A percentile compares a stretch with the other conserved stretches of the same genome.
phyloP scores from a whole-genome alignment of 2,113 vertebrate genomes.

The Meles meles region DNA sequence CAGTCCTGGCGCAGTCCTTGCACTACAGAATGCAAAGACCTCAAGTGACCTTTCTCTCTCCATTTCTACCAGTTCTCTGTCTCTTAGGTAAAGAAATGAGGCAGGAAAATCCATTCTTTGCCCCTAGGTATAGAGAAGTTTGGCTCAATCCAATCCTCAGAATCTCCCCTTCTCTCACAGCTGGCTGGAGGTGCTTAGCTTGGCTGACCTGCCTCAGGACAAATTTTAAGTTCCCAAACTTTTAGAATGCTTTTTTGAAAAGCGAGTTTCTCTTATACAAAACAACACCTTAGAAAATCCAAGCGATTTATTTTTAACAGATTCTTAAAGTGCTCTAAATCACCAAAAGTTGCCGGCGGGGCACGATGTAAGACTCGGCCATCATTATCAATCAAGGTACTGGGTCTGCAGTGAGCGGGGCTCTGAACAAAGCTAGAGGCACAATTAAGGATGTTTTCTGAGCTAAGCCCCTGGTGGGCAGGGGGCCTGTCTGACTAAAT shows the following conservation, averaged over 20 bases:
- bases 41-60: neutral
- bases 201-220: conserved; percentile 19
- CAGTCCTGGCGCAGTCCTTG: neutral
- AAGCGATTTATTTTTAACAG: conserved; percentile 62
- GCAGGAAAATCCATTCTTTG: neutral
- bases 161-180: neutral
- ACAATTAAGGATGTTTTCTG: conserved; percentile 48
- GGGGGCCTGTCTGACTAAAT: conserved; percentile 35
- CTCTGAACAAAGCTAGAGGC: neutral
- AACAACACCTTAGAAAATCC: conserved; percentile 46
- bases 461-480: conserved; percentile 51
- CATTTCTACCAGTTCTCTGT: neutral
- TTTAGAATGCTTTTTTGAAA: conserved; percentile 36
- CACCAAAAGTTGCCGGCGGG: neutral
- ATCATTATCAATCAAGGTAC: conserved; percentile 52
- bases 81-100: neutral
- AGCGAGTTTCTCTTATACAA: neutral
- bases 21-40: neutral
- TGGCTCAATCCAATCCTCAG: neutral
- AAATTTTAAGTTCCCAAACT: neutral
- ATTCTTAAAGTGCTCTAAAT: conserved; percentile 58
- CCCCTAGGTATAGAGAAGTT: neutral
- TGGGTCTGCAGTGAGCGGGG: neutral
- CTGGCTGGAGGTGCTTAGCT: neutral
- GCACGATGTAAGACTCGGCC: neutral